phyloP scores from a whole-genome alignment of 2,888 invertebrate genomes.

The Tortrix viridana region DNA sequence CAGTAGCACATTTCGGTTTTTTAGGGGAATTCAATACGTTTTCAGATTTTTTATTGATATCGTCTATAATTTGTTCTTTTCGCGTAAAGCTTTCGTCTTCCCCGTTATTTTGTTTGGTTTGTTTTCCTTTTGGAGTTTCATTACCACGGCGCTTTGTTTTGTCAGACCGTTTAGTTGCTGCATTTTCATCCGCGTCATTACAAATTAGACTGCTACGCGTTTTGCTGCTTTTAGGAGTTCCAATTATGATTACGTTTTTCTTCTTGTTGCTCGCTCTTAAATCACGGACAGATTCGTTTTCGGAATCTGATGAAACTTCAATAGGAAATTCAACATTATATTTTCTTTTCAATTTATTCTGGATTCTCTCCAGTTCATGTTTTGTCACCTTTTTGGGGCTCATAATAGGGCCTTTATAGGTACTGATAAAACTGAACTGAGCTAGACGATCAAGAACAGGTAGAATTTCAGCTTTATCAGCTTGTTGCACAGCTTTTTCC shows the following conservation, averaged over 20 bases:
- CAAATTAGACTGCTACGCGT: background rate
- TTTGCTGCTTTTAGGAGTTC: constrained; percentile 50
- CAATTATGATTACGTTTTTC: constrained; percentile 53
- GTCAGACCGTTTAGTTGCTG: background rate
- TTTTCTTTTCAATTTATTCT: constrained; percentile 60
- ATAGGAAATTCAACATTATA: constrained; percentile 61
- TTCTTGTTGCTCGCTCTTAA: constrained; percentile 35
- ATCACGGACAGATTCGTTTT: constrained; percentile 45
- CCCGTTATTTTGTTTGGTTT: constrained; percentile 28
- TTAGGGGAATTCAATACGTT: background rate
- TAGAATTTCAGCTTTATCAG: constrained; percentile 68
- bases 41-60: constrained; percentile 6
- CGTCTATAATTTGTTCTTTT: constrained; percentile 9
- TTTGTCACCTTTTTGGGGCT: constrained; percentile 62
- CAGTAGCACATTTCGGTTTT: background rate
- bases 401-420: constrained; percentile 69
- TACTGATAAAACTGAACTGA: constrained; percentile 74
- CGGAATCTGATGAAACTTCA: constrained; percentile 54
- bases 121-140: constrained; percentile 10
- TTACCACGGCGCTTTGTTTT: constrained; percentile 12
- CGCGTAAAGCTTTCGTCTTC: background rate
- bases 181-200: constrained; percentile 5
- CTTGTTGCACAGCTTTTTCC: constrained; percentile 62
- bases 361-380: constrained; percentile 54
- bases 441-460: constrained; percentile 61